phyloP scores from a whole-genome alignment of 2,888 invertebrate genomes.

The Aphidoletes aphidimyza region DNA sequence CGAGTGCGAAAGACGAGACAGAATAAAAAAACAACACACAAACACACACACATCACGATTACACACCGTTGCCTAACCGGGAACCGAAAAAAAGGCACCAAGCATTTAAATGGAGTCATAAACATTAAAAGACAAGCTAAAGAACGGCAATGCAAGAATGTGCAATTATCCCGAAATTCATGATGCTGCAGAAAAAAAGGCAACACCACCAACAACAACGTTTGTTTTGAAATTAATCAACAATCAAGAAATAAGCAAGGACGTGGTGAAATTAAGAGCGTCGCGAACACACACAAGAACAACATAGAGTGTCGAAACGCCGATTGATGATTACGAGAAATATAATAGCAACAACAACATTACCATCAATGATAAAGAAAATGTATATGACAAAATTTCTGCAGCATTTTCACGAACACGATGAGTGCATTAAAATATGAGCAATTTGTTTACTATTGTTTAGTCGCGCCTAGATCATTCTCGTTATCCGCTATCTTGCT shows the following conservation, averaged over 20 bases:
- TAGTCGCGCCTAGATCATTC: not conserved
- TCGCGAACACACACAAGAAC: not conserved
- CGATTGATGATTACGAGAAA: not conserved
- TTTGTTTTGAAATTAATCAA: conserved; percentile 48
- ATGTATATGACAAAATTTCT: conserved; percentile 39
- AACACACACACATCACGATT: not conserved
- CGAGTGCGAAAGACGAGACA: conserved; percentile 31
- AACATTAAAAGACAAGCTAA: conserved; percentile 26
- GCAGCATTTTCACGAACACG: no score
- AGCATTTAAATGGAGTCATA: conserved; percentile 38
- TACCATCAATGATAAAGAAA: not conserved
- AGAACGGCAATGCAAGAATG: not conserved
- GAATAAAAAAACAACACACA: not conserved
- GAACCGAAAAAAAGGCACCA: not conserved
- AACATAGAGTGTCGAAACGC: not conserved
- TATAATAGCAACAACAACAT: no score
- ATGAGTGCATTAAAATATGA: conserved; percentile 23
- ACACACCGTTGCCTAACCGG: not conserved
- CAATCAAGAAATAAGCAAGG: not conserved
- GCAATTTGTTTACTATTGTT: conserved; percentile 53
- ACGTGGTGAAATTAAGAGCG: conserved; percentile 31
- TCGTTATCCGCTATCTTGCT: not conserved
- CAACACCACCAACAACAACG: not conserved
- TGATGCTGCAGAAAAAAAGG: not conserved
- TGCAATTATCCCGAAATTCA: conserved; percentile 44